phyloP scores from a whole-genome alignment of 1,140 invertebrate species.

The Caenorhabditis briggsae region DNA sequence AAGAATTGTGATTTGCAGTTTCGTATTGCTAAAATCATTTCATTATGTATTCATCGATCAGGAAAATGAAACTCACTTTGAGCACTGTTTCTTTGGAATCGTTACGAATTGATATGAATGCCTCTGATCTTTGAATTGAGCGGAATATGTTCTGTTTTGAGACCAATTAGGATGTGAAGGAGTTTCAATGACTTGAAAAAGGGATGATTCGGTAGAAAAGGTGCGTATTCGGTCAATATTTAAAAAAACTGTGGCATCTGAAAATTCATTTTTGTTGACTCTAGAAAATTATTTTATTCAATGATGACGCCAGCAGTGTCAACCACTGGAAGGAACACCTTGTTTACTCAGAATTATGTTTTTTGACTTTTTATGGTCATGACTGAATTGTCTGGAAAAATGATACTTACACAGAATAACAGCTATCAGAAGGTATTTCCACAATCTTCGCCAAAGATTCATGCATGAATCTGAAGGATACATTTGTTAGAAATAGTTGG shows the following conservation, averaged over 20 bases:
- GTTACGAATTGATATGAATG: conserved; percentile 32
- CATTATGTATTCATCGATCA: neutral
- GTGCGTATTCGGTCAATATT: conserved; percentile 17
- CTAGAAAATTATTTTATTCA: neutral
- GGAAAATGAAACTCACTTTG: conserved; percentile 3
- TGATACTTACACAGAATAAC: conserved; percentile 10
- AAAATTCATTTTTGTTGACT: neutral
- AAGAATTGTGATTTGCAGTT: conserved; percentile 39
- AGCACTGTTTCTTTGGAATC: neutral
- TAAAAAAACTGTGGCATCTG: conserved; percentile 22
- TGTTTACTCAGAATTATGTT: too few relatives aligned
- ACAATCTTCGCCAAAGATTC: conserved; percentile 31
- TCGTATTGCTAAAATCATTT: conserved; percentile 21
- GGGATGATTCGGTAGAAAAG: neutral
- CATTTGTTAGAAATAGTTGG: neutral
- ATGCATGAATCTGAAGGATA: conserved; percentile 41
- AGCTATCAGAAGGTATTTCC: conserved; percentile 3
- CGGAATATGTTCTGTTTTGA: neutral
- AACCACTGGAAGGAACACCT: too few relatives aligned
- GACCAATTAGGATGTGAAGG: neutral
- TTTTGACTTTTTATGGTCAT: too few relatives aligned
- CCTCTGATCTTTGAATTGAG: conserved; percentile 36
- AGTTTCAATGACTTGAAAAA: neutral
- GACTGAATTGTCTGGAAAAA: too few relatives aligned
- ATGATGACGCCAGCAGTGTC: too few relatives aligned